Evolutionary conservation across 2,113 vertebrate genomes (phyloP).

Genomic region (Poeciliopsis prolifica): DNA sequence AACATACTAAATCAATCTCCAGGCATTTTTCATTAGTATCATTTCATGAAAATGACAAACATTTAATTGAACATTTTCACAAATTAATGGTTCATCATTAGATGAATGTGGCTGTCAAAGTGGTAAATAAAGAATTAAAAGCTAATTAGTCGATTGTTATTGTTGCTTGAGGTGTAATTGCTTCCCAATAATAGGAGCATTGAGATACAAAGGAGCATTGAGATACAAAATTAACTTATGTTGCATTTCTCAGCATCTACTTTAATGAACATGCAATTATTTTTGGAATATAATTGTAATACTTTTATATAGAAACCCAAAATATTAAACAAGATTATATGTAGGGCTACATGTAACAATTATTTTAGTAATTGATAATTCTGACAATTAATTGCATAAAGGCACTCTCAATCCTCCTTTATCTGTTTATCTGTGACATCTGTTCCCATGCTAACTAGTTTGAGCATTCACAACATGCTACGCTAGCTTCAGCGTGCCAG

Average conservation of each 20-base stretch:
- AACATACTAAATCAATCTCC: neutral
- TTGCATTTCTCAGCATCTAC: neutral
- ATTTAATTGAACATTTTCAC: neutral
- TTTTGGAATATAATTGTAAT: neutral
- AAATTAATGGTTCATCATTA: neutral
- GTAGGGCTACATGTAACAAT: too few relatives aligned
- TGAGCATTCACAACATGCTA: too few relatives aligned
- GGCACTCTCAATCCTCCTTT: too few relatives aligned
- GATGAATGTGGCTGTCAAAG: neutral
- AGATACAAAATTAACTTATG: neutral
- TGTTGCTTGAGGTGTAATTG: neutral
- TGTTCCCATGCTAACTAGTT: too few relatives aligned
- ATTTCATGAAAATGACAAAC: neutral
- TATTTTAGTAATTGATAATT: too few relatives aligned
- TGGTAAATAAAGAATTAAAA: neutral
- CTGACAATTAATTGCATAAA: too few relatives aligned
- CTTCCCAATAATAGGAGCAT: neutral
- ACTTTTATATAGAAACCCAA: neutral
- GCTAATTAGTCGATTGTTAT: neutral
- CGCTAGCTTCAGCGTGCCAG: too few relatives aligned
- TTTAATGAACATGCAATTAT: neutral
- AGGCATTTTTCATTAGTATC: neutral
- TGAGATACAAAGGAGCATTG: neutral
- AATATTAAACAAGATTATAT: neutral
- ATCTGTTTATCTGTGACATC: too few relatives aligned